Base-by-base conservation (phyloP, 2,888 invertebrate genomes). In the Ditula angustiorana region DNA sequence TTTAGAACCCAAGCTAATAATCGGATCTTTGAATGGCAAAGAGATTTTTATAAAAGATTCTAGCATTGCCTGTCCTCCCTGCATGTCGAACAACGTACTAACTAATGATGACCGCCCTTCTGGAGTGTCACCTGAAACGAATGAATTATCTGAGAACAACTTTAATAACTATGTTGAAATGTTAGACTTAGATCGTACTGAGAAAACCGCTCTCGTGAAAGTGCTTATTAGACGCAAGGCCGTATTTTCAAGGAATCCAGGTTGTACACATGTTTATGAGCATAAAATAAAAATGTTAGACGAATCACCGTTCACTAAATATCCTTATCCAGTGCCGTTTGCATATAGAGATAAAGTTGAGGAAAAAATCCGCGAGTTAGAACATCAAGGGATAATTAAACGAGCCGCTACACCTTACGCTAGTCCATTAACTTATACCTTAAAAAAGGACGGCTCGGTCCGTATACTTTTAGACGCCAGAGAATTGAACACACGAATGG, bases 401-500 rank as follows among this genome's bases (percentile, higher is more conserved):
- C 35, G 76, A 50, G 74, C 75, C 8, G 62, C 65, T 5, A 44
- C 44, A 3, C 44, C 44, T 19, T 44, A 44, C 66, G 71, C 75
- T n/a, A 80, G 79, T 47, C 81, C 79, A 0, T 52, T 80, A 16
- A 71, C 76, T 1, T 72, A 75, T 5, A 73, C 74, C 0, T 37
- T 67, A 24, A 82, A 80, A 59, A 78, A 73, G 44, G 76, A 81
- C 57, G 76, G 75, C 0, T 61, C 68, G 7, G 62, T 80, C 1
- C 66, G 81, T 4, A 68, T 81, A 21, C 77, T 80, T 64, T 59
- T 80, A 16, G 80, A 81, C 66, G 80, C 79, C 0, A 41, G 82
- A 8, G 69, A 65, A 49, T 41, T 81, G 1, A 82, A 82, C 67
- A 67, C 68, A 1, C 62, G 67, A 11, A 77, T 81, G 49, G 69